Evolutionary conservation across 2,113 vertebrate species (phyloP).

Genomic region (Gallinago undulata): DNA sequence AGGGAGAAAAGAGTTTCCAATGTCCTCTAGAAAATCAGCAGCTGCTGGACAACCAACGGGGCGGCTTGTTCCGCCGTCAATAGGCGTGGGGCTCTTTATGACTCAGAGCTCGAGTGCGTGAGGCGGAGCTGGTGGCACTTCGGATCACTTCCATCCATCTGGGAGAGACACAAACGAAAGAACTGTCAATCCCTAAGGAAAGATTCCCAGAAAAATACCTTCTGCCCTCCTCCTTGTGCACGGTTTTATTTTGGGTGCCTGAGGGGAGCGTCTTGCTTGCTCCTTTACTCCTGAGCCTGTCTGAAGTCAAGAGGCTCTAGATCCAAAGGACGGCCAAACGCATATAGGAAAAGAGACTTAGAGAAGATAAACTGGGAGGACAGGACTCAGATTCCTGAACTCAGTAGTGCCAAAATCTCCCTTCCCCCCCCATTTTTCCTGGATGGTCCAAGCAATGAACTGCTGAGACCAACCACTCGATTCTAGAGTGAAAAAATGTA

Average conservation of each 20-base stretch:
- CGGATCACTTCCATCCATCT: constrained; percentile 99
- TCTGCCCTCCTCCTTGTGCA: not conserved
- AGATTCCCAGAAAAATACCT: not conserved
- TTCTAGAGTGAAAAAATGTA: not conserved
- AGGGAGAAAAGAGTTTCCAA: constrained; percentile 56
- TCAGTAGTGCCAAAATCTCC: not conserved
- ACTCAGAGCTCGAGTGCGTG: constrained; percentile 79
- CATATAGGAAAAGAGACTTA: not conserved
- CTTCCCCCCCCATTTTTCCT: too few species aligned
- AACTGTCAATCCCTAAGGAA: not conserved
- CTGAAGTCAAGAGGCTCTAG: not conserved
- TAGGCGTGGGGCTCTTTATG: constrained; percentile 86
- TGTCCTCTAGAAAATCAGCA: constrained; percentile 66
- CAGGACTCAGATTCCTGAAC: accelerated
- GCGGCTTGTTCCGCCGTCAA: constrained; percentile 66
- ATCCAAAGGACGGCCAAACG: not conserved
- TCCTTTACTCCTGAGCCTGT: not conserved
- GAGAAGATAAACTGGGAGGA: not conserved
- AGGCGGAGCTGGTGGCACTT: constrained; percentile 90
- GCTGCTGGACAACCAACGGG: not conserved
- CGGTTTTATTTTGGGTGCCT: not conserved
- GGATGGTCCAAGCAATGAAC: not conserved
- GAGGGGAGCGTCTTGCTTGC: not conserved
- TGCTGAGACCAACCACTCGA: not conserved
- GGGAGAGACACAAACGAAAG: not conserved